These are phyloP conservation scores for Pteronura brasiliensis DNA, from an alignment of 2,113 vertebrate genomes.

Conservation along the genomic window DNA sequence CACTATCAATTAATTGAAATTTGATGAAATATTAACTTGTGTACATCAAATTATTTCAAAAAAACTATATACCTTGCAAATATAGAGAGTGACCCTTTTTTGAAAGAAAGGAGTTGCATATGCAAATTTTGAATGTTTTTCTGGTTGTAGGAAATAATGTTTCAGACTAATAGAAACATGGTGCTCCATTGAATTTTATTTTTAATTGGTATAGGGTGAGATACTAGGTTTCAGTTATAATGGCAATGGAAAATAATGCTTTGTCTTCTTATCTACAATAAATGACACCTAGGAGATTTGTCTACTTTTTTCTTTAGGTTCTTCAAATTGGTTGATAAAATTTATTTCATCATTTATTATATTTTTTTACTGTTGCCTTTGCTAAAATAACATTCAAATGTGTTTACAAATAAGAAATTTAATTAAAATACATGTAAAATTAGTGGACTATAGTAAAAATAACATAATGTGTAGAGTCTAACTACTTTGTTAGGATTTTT, in stretches of 20 bases:
- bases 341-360: neutral
- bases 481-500: neutral
- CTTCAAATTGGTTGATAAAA: neutral
- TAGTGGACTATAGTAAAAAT: neutral
- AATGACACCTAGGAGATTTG: neutral
- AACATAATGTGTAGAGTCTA: neutral
- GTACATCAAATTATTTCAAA: neutral
- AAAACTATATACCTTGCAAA: neutral
- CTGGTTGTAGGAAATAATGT: neutral
- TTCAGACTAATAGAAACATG: neutral
- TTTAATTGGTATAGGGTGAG: constrained; percentile 34
- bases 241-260: constrained; percentile 48
- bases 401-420: neutral
- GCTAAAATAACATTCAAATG: neutral
- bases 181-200: neutral
- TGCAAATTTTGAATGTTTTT: neutral
- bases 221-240: constrained; percentile 35
- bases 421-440: neutral
- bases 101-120: neutral
- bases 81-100: neutral
- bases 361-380: neutral
- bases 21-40: neutral
- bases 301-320: neutral
- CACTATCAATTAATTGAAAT: neutral
- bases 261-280: constrained; percentile 39